Evolutionary conservation across 2,113 vertebrate species (phyloP), one percentile per base, ranked within the genome.

Genomic region (Laticauda laticaudata): DNA sequence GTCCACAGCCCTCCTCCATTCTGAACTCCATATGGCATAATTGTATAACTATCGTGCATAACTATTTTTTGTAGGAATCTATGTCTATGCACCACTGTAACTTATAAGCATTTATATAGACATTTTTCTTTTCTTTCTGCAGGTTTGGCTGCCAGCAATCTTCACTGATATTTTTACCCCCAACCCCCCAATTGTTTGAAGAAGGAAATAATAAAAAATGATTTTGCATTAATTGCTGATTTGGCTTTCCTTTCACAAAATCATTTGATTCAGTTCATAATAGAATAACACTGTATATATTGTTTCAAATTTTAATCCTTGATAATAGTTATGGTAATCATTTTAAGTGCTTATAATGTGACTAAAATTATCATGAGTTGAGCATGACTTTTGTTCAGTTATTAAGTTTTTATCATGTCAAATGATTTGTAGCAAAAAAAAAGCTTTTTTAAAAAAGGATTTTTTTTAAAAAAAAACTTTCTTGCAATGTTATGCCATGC

Each of bases 241-340:
- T 88, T 75, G 12, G 34, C 24, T 1, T 54, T 39, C 23, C 23
- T 90, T 89, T 92, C 51, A 69, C 21, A 92, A 56, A 75, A 69
- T 8, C 18, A 24, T 89, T 55, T 21, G 48, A 86, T 21, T 51
- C 54, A 90, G 39, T 56, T 92, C 53, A 75, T 43, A 89, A 90
- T 10, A 59, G 39, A 90, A 57, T 18, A 29, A 57, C 2, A 3
- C 26, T 56, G 43, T 55, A 89, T 92, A 51, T 89, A 34, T 56
- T 8, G 24, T 85, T 92, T 86, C 54, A 92, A 86, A 92, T 59
- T 39, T 90, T 48, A 57, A 85, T 86, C 89, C 39, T 85, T 92
- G 64, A 34, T 92, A 89, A 90, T 92, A 86, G 24, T 39, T 21
- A 39, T 20, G 57, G 3, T 57, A 90, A 85, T 85, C 24, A 90